Base-by-base conservation (phyloP, 2,113 vertebrate species). In the Bettongia penicillata region DNA sequence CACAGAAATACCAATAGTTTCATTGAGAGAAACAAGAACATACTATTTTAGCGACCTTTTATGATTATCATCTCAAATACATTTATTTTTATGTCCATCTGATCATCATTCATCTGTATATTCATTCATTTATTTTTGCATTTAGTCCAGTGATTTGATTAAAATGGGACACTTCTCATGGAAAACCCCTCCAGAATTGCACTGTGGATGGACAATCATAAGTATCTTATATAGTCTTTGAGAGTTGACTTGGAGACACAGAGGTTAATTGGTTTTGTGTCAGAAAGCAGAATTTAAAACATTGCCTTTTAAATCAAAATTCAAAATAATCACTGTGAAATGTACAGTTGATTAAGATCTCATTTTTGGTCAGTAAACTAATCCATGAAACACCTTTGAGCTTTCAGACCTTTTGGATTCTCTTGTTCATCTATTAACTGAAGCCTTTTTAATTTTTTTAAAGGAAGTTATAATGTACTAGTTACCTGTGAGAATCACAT, bases 1-100 rank as follows among this genome's bases (percentile, higher is more conserved):
- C 23, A 89, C 23, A 1, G 2, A 95, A 92, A 94, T 4, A 89
- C 14, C 49, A 55, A 55, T 93, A 47, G 25, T 43, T 50, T 57
- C 61, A 49, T 31, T 95, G 61, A 96, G 89, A 92, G 37, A n/a
- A 93, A 89, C 0, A 47, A 61, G 31, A 2, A 94, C 95, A 31
- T 4, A 91, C 31, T 52, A 93, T 92, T 89, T 93, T 28, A 90
- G 6, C 61, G 31, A 49, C 25, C 0, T 53, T 19, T 93, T 91
- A 19, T 51, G 23, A 4, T 93, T 77, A n/a, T n/a, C 31, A 37
- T 68, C 25, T 12, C 31, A 57, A 90, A 48, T 77, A 84, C 1
- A 43, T 37, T 3, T 47, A 14, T 49, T 51, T 3, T 19, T 43
- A 9, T 24, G 10, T 89, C 1, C 19, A 8, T 57, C 1, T 49